Conservation (phyloP, 2,797 vertebrate genomes). For the Tympanoctomys barrerae region DNA sequence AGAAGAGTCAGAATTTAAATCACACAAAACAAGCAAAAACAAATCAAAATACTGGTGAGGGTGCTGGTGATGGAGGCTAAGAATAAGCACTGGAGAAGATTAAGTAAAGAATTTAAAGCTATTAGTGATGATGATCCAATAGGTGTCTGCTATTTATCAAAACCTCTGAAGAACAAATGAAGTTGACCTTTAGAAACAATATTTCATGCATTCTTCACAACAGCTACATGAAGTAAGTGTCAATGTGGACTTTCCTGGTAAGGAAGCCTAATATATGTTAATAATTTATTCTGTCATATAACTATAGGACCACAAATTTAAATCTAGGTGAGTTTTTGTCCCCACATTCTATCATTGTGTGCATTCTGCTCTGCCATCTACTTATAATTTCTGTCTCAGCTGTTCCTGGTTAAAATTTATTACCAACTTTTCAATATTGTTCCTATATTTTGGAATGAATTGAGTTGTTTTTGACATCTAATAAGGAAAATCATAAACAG, state of each 20-base stretch:
- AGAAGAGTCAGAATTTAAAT: neutral
- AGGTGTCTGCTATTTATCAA: neutral
- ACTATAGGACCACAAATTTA: neutral
- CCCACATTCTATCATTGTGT: neutral
- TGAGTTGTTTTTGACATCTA: conserved; percentile 34
- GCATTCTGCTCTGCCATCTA: neutral
- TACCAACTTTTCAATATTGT: neutral
- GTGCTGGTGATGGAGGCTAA: neutral
- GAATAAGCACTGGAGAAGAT: neutral
- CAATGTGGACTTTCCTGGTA: neutral
- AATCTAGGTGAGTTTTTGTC: neutral
- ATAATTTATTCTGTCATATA: neutral
- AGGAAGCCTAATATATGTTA: neutral
- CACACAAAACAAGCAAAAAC: neutral
- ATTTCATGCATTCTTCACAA: neutral
- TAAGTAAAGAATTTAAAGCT: neutral
- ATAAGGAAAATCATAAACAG: conserved; percentile 60
- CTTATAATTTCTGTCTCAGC: neutral
- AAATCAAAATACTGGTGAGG: neutral
- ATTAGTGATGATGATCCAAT: neutral
- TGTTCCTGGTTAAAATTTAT: conserved; percentile 44
- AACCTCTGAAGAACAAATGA: neutral
- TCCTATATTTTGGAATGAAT: neutral
- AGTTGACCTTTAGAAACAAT: neutral
- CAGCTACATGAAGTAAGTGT: neutral